Evolutionary conservation across 2,113 vertebrate genomes (phyloP).

Genomic region (Spea multiplicata): DNA sequence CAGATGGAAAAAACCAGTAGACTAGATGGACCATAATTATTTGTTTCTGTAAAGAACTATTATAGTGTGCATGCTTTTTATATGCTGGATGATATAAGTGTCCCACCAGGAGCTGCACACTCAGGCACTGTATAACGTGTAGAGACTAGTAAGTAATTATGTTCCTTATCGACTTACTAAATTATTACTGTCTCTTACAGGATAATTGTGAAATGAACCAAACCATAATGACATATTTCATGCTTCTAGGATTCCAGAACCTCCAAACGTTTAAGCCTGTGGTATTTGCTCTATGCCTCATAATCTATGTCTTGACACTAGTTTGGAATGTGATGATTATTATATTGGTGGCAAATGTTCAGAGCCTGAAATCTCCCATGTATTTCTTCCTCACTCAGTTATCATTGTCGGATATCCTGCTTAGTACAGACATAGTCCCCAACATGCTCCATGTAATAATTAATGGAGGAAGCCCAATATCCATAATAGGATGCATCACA

Average conservation of each 20-base stretch:
- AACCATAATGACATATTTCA: neutral
- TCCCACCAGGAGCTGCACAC: no score
- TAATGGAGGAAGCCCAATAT: neutral
- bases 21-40: no score
- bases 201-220: no score
- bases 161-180: no score
- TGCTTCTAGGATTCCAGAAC: slow-evolving; percentile 16
- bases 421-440: slow-evolving; percentile 19
- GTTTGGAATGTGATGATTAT: neutral
- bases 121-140: no score
- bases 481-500: slow-evolving; percentile 45
- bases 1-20: no score
- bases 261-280: neutral
- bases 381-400: no score
- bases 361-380: neutral
- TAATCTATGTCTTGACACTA: slow-evolving; percentile 5
- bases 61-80: no score
- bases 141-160: no score
- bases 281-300: neutral
- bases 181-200: no score
- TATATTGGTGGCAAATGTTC: neutral
- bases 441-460: slow-evolving; percentile 1
- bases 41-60: no score
- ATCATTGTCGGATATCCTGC: neutral
- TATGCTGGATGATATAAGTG: no score